Evolutionary conservation across 2,797 vertebrate species (phyloP), one percentile per base, ranked within the genome.

Genomic region (Ptychadena robeensis): DNA sequence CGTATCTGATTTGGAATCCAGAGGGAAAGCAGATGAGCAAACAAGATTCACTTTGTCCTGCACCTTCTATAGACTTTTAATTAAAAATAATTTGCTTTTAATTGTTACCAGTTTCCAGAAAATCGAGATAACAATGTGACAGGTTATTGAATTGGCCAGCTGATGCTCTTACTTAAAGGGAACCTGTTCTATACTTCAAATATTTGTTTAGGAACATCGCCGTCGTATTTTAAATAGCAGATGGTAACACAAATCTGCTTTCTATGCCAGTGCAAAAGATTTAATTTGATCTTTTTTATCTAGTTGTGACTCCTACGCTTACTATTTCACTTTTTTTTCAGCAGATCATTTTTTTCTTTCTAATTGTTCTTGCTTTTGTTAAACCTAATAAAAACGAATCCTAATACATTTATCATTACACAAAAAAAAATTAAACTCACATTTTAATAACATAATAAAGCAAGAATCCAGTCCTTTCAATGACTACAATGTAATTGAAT

Each of bases 1-100:
- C 4, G 37, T 78, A 78, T 78, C 75, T 64, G 78, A 71, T 71
- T 79, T 61, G 66, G 25, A 71, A 80, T 63, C 78, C 27, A 9
- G 9, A n/a, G 44, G 59, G 59, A 63, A 25, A 25, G 44, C 27
- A 35, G 59, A 48, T 28, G 69, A n/a, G 69, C 27, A 57, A 66
- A 78, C 32, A 78, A 32, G 31, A 67, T 27, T 67, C 9, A 28
- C 22, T 30, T 40, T 78, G 66, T 31, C 34, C 11, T 28, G 31
- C 37, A 63, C 28, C 44, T 28, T 64, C n/a, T 53, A 53, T 80
- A 31, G 27, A 70, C 67, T 71, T 80, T 38, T 71, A 30, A 71
- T 80, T 63, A 61, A 67, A 38, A 22, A 22, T 22, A 53, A 53
- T 53, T 53, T 53, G 44, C 5, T 53, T 53, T 53, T 53, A 53